Conservation (phyloP, 2,888 invertebrate species). For the Leptogaster cylindrica region DNA sequence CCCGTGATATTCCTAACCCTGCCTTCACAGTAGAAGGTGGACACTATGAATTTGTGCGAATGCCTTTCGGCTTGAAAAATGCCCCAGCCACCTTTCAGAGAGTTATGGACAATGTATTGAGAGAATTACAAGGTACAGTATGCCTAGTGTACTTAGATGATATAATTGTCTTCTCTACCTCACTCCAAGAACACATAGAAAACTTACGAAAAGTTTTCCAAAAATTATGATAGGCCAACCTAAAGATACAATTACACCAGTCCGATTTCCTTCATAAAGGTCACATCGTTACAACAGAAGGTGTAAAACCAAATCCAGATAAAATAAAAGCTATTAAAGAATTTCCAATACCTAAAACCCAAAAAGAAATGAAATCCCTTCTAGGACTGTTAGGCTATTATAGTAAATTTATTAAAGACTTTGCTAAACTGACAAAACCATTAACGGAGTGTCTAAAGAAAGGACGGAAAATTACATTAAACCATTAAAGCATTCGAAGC, state of each 20-base stretch:
- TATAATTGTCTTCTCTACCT: constrained; percentile 50
- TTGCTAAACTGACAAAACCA: constrained; percentile 38
- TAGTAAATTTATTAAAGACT: constrained; percentile 44
- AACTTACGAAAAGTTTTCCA: not conserved
- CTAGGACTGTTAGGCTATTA: constrained; percentile 49
- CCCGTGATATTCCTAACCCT: constrained; percentile 4
- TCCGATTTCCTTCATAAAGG: constrained; percentile 49
- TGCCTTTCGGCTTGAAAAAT: constrained; percentile 30
- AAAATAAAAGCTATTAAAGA: constrained; percentile 49
- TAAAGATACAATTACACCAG: constrained; percentile 22
- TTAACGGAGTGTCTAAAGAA: constrained; percentile 37
- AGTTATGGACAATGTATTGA: constrained; percentile 21
- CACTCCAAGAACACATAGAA: constrained; percentile 50
- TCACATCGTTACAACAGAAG: constrained; percentile 50
- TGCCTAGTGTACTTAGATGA: constrained; percentile 51
- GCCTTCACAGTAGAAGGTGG: not conserved
- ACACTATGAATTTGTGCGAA: constrained; percentile 10
- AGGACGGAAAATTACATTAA: no score
- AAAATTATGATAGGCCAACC: not conserved
- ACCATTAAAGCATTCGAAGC: constrained; percentile 42
- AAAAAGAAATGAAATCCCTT: constrained; percentile 50
- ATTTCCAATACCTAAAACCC: constrained; percentile 48
- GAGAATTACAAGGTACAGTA: not conserved
- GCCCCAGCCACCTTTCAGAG: constrained; percentile 27
- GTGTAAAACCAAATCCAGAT: constrained; percentile 50